phyloP scores from a whole-genome alignment of 2,888 invertebrate species.

The Macrophya alboannulata region DNA sequence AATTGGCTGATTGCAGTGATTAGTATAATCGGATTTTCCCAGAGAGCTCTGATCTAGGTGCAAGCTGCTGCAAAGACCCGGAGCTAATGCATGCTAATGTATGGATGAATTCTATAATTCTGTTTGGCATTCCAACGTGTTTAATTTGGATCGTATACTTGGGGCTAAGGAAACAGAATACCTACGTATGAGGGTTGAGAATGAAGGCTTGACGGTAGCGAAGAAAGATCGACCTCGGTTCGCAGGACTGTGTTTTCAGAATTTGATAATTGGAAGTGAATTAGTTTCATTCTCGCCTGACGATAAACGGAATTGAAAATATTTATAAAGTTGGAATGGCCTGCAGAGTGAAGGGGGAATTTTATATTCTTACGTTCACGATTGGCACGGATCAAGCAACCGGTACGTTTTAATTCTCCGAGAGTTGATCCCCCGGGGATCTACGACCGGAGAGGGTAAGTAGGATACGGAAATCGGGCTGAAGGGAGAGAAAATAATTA shows the following conservation, averaged over 20 bases:
- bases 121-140: slow-evolving; percentile 20
- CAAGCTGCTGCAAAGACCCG: slow-evolving; percentile 39
- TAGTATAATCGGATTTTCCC: slow-evolving; percentile 55
- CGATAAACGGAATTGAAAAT: background rate
- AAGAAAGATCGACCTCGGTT: background rate
- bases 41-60: slow-evolving; percentile 36
- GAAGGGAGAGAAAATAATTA: slow-evolving; percentile 15
- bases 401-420: slow-evolving; percentile 31
- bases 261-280: background rate
- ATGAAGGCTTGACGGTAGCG: background rate
- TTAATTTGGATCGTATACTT: background rate
- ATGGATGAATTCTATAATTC: slow-evolving; percentile 50
- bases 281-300: background rate
- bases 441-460: slow-evolving; percentile 6
- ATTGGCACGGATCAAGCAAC: slow-evolving; percentile 22
- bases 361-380: background rate
- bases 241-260: background rate
- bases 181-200: background rate
- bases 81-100: slow-evolving; percentile 42
- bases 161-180: background rate
- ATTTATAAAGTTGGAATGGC: background rate
- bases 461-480: slow-evolving; percentile 22
- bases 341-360: background rate
- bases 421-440: background rate
- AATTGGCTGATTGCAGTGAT: slow-evolving; percentile 57